Percentiles rank a stretch among this genome's conserved stretches.
Conservation (phyloP, 2,888 invertebrate genomes). For the Diaprepes abbreviatus region DNA sequence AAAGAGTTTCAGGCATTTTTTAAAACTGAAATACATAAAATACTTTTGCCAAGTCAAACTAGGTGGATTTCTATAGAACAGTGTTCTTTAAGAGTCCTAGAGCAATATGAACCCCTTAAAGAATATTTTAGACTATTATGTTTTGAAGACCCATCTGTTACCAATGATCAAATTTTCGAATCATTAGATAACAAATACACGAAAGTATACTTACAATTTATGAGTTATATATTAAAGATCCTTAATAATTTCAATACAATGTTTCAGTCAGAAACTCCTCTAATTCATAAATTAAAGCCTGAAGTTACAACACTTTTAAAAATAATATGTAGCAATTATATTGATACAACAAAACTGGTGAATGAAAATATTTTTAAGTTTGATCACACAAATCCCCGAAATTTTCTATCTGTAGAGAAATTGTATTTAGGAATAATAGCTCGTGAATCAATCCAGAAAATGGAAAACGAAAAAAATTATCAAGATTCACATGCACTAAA, state of each 20-base stretch:
- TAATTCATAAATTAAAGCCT: not conserved
- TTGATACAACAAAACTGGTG: not conserved
- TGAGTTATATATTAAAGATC: conserved; percentile 50
- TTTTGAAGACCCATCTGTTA: not conserved
- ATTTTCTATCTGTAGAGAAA: not conserved
- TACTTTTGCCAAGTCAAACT: not conserved
- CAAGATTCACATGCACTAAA: not conserved
- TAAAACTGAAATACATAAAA: conserved; percentile 10
- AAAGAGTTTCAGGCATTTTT: conserved; percentile 14
- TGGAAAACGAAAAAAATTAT: no score
- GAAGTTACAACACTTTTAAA: not conserved
- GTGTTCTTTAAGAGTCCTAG: conserved; percentile 60
- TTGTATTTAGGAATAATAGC: conserved; percentile 30
- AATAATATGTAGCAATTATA: not conserved
- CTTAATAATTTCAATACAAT: conserved; percentile 31
- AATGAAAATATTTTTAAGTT: conserved; percentile 3
- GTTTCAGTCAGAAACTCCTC: not conserved
- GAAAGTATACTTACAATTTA: conserved; percentile 5
- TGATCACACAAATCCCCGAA: not conserved
- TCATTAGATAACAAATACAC: not conserved
- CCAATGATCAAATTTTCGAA: not conserved
- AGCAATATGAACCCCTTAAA: conserved; percentile 54
- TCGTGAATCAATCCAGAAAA: conserved; percentile 5
- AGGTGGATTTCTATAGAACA: conserved; percentile 59
- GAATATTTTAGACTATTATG: not conserved